phyloP scores from a whole-genome alignment of 2,797 vertebrate genomes.

The Lacerta agilis region DNA sequence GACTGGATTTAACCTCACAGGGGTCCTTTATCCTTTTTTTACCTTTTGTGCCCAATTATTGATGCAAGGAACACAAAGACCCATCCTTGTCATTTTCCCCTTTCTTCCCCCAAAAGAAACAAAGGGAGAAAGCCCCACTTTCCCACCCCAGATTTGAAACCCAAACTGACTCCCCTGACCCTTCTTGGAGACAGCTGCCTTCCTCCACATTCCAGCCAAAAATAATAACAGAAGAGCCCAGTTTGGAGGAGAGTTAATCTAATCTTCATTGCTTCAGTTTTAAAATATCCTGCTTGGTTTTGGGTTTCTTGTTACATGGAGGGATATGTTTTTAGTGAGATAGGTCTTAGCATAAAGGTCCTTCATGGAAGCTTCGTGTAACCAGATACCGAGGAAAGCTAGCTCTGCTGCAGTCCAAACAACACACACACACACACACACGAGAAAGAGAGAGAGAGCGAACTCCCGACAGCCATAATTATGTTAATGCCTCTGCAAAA shows the following conservation, averaged over 20 bases:
- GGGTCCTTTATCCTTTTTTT: too few relatives aligned
- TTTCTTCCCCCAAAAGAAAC: neutral
- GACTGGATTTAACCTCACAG: too few relatives aligned
- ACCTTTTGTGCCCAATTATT: neutral
- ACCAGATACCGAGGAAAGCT: constrained; percentile 68
- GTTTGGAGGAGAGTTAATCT: constrained; percentile 75
- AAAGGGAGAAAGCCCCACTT: neutral
- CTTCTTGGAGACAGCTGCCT: constrained; percentile 73
- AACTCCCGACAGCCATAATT: constrained; percentile 10
- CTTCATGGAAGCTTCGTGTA: constrained; percentile 58
- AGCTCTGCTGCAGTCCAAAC: constrained; percentile 55
- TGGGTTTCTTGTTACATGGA: constrained; percentile 76
- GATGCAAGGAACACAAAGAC: neutral
- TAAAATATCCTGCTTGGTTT: constrained; percentile 79
- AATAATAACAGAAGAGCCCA: constrained; percentile 75
- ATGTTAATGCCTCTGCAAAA: constrained; percentile 12
- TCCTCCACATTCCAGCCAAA: constrained; percentile 77
- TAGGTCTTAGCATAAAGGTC: constrained; percentile 64
- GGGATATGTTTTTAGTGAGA: constrained; percentile 74
- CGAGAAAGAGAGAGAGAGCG: neutral
- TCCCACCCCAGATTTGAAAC: constrained; percentile 17
- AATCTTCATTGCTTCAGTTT: constrained; percentile 78
- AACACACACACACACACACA: constrained; percentile 48
- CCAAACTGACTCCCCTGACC: constrained; percentile 47
- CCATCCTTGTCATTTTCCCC: neutral